Base-by-base conservation (phyloP, 2,113 vertebrate species). In the Spilogale gracilis region DNA sequence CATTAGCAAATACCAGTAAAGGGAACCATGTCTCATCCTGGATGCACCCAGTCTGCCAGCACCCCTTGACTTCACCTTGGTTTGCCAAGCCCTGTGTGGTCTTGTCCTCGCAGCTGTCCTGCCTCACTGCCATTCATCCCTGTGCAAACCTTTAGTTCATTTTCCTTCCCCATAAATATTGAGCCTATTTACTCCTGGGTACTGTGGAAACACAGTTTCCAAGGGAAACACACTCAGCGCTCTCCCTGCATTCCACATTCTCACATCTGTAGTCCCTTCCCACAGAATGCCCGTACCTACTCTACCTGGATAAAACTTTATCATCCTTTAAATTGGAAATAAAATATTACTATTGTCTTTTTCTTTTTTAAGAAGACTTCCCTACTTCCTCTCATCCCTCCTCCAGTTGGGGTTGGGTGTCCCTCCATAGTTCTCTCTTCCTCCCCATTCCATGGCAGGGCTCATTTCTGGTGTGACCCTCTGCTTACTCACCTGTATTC, bases 381-480 rank as follows among this genome's bases (percentile, higher is more conserved):
- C 60, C 21, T 6, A 2, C 38, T 61, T 38, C 52, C 20, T 5
- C 2, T 8, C 0, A 1, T 5, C 32, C 1, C 1, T 45, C 38
- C 11, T 71, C 0, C 2, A 30, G 8, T n/a, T 13, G 43, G 56
- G 13, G 12, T 2, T 3, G 3, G 18, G 5, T 14, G 11, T 4
- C 43, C 11, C n/a, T 18, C 1, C 27, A 2, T 0, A 5, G 7
- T 12, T 25, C 5, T 13, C 38, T 3, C 5, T 38, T 25, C 12
- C 63, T 43, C 9, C 11, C 10, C 20, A 9, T 48, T 0, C 76
- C 52, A 0, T 1, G 1, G n/a, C 18, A 0, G 25, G 10, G 61
- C 11, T 21, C 9, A 0, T n/a, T 16, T 2, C 3, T 0, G 8
- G 11, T 0, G 1, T 9, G 7, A 9, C 0, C 2, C 0, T 48